A percentile compares a stretch with the other conserved stretches of the same genome.
Conservation (phyloP, 2,113 vertebrate genomes). For the Cariama cristata region DNA sequence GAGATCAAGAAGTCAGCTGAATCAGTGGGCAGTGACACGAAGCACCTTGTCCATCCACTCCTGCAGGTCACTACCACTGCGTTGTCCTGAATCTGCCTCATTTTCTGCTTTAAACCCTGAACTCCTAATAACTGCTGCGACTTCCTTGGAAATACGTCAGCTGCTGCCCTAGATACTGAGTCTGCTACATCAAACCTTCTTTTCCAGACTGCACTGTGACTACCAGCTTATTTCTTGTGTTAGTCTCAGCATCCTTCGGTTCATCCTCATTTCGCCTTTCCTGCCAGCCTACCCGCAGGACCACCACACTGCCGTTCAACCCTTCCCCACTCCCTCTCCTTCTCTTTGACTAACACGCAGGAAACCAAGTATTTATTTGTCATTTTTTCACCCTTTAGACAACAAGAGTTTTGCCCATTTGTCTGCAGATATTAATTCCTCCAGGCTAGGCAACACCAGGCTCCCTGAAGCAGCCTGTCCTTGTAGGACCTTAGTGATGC, state of each 20-base stretch:
- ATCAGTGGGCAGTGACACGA: background rate
- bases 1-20: rapidly evolving
- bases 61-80: background rate
- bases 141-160: background rate
- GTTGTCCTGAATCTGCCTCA: rapidly evolving
- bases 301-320: background rate
- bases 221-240: background rate
- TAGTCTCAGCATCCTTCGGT: background rate
- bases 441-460: background rate
- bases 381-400: background rate
- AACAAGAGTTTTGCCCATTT: rapidly evolving
- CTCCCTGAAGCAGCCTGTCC: background rate
- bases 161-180: slow-evolving; percentile 9
- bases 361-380: background rate
- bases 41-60: background rate
- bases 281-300: background rate
- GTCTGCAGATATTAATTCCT: background rate
- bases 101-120: background rate
- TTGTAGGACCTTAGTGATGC: background rate
- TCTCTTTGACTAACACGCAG: rapidly evolving
- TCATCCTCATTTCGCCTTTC: background rate
- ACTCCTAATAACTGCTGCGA: background rate
- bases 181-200: background rate
- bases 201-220: background rate
- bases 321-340: background rate